Base-by-base conservation (phyloP, 2,888 invertebrate genomes). In the Eilema griseolum region DNA sequence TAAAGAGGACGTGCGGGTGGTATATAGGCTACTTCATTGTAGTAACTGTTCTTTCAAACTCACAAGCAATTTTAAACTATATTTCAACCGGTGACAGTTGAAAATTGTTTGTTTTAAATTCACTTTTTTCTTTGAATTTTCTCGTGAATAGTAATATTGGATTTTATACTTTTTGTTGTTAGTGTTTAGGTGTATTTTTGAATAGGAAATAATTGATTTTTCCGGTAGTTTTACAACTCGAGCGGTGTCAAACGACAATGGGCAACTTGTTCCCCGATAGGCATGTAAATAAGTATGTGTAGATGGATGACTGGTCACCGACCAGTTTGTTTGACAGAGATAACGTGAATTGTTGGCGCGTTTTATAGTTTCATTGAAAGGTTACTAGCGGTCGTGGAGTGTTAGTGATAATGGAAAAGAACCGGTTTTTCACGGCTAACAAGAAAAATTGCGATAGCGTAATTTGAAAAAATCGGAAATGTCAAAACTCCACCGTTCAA, bases 1-100 rank as follows among this genome's bases (percentile, higher is more conserved):
- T 93, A 95, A 93, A 94, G 94, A 95, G 95, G 95, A 95, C 95
- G 95, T 95, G 93, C 94, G 95, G 94, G 94, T 86, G 88, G 89
- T 89, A 90, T 89, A 91, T 91, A 90, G 87, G 86, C 90, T 88
- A 85, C 89, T 87, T 90, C 90, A 90, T 90, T 93, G 92, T 92
- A 83, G 85, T 83, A 87, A 89, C 89, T 79, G 85, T 85, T 77
- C 72, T 63, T 24, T 33, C 23, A 10, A 57, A 0, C 8, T 2
- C 33, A 3, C 73, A 83, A 63, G 23, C 46, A 0, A 90, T 72
- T 75, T 70, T 79, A 11, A 77, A 87, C 87, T 79, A 26, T 89
- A 72, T 0, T 0, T 0, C 0, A 14, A 3, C 0, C 0, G 0
- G 0, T 0, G 66, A 85, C 67, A 80, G 74, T 73, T 63, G 3